Percentiles rank a stretch among this genome's conserved stretches.
These are phyloP conservation scores for Aegithalos caudatus DNA, from an alignment of 2,113 vertebrate genomes.

Conservation along the genomic window DNA sequence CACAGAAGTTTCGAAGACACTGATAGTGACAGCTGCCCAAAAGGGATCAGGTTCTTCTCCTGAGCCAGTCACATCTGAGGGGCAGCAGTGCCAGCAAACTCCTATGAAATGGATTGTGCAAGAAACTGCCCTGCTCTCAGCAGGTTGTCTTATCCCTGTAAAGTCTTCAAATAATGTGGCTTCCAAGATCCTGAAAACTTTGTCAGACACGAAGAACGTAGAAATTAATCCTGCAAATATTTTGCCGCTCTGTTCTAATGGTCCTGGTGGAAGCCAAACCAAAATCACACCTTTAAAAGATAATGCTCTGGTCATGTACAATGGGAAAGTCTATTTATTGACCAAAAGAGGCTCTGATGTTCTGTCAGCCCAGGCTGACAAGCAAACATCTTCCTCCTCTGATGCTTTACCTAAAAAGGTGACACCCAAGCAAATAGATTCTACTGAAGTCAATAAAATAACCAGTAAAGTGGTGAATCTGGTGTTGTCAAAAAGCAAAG, in stretches of 20 bases:
- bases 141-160: conserved; percentile 71
- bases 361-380: conserved; percentile 30
- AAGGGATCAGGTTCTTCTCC: neutral
- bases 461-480: conserved; percentile 69
- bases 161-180: conserved; percentile 72
- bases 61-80: conserved; percentile 12
- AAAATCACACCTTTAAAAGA: conserved; percentile 71
- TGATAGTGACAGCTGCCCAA: conserved; percentile 28
- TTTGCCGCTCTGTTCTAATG: conserved; percentile 8
- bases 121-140: conserved; percentile 54
- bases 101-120: conserved; percentile 86
- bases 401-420: conserved; percentile 52
- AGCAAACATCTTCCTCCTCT: conserved; percentile 41
- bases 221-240: conserved; percentile 22
- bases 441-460: conserved; percentile 54
- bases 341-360: conserved; percentile 72
- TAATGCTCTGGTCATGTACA: conserved; percentile 82
- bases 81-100: conserved; percentile 49
- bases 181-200: conserved; percentile 75
- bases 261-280: conserved; percentile 16
- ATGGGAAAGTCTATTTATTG: conserved; percentile 83
- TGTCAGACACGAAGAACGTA: conserved; percentile 60
- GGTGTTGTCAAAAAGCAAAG: conserved; percentile 71
- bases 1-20: conserved; percentile 14
- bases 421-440: conserved; percentile 27